Conservation (phyloP, 2,888 invertebrate genomes). For the Salpingus planirostris region DNA sequence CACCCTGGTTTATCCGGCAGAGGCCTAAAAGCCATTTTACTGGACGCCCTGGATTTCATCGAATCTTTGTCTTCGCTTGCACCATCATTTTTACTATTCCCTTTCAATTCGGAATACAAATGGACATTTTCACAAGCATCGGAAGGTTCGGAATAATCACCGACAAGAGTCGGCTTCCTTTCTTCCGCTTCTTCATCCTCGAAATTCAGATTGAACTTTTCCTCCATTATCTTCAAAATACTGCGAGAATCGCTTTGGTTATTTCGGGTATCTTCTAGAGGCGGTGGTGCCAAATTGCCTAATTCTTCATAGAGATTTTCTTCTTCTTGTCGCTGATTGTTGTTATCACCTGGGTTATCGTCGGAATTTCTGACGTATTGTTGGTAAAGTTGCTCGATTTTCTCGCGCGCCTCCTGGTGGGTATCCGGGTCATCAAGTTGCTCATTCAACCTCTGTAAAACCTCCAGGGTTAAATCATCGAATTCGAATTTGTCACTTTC, state of each 20-base stretch:
- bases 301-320: constrained; percentile 42
- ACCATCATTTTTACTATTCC: constrained; percentile 32
- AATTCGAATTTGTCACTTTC: constrained; percentile 48
- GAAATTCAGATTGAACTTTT: constrained; percentile 42
- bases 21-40: constrained; percentile 60
- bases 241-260: constrained; percentile 47
- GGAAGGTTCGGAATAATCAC: constrained; percentile 49
- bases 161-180: constrained; percentile 37
- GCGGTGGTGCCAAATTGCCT: constrained; percentile 47
- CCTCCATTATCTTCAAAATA: constrained; percentile 53
- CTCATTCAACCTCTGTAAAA: constrained; percentile 57
- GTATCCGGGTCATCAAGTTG: constrained; percentile 64
- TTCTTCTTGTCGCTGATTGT: constrained; percentile 41
- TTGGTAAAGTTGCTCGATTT: constrained; percentile 69
- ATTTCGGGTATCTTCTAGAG: constrained; percentile 15
- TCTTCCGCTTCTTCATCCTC: constrained; percentile 20
- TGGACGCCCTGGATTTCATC: constrained; percentile 35
- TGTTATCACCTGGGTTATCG: constrained; percentile 48
- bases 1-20: constrained; percentile 53
- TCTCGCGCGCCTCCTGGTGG: constrained; percentile 64
- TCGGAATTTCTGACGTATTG: constrained; percentile 63
- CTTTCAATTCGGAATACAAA: constrained; percentile 48
- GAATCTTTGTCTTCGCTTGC: no score
- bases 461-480: constrained; percentile 65
- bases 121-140: constrained; percentile 48